Evolutionary conservation across 2,888 invertebrate species (phyloP).

Genomic region (Diaphora mendica): DNA sequence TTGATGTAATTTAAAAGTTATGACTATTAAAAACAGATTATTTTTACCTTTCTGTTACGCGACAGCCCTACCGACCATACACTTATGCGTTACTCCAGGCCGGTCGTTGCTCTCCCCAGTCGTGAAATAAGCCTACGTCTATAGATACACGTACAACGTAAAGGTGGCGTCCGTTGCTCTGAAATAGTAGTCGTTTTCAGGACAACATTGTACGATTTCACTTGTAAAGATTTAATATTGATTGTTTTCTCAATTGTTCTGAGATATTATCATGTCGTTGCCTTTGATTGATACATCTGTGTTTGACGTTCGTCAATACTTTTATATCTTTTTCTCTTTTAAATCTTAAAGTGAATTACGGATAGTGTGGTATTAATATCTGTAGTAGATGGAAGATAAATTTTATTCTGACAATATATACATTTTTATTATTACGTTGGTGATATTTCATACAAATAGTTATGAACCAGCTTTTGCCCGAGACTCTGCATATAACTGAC

Average conservation of each 20-base stretch:
- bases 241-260: background rate
- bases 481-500: no score
- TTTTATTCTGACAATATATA: background rate
- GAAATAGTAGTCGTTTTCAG: conserved; percentile 6
- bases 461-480: no score
- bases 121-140: conserved; percentile 31
- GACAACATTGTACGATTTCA: conserved; percentile 13
- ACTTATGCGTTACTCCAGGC: conserved; percentile 36
- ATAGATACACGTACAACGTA: conserved; percentile 4
- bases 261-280: background rate
- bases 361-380: background rate
- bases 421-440: background rate
- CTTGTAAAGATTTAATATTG: conserved; percentile 12
- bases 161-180: background rate
- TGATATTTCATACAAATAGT: no score
- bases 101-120: conserved; percentile 42
- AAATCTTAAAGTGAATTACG: background rate
- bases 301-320: background rate
- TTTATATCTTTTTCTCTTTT: background rate
- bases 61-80: conserved; percentile 20
- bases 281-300: background rate
- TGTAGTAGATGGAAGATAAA: background rate
- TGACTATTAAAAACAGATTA: no score
- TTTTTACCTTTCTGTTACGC: background rate
- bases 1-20: no score